Evolutionary conservation across 2,797 vertebrate genomes (phyloP), one percentile per base, ranked within the genome.

Genomic region (Gymnodraco acuticeps): DNA sequence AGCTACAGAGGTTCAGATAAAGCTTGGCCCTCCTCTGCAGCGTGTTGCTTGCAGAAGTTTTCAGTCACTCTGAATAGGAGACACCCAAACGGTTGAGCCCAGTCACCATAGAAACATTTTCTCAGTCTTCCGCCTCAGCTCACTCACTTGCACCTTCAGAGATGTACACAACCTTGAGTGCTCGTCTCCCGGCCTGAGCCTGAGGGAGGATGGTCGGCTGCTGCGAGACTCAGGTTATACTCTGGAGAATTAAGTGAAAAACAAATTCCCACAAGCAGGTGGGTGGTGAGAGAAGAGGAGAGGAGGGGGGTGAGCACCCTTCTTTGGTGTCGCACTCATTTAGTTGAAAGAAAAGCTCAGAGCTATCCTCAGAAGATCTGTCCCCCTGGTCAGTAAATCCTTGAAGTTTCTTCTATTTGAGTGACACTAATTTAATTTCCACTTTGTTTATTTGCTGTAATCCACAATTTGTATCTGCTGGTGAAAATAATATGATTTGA

Each of bases 71-170:
- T 23, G 70, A 61, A 42, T 45, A 52, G 64, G 69, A 87, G 74
- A 70, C 70, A 62, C 74, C 73, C 41, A 16, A 65, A 62, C 19
- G 58, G 65, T 84, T 78, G 78, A 88, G 78, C 64, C 77, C 53
- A 56, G 89, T 93, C 88, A 68, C 89, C 91, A 93, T 92, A 92
- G 91, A 90, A 93, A 94, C 93, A 86, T 89, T 83, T 74, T 83
- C 73, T 87, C 73, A 17, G 78, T 90, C 84, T 90, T 82, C 92
- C 69, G 80, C 82, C 68, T 86, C 82, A 64, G 83, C 89, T 90
- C 90, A 92, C 91, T 88, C 91, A 72, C 83, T 85, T 55, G 19
- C 82, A 81, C 79, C 61, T 56, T 75, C 75, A 85, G 77, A 67
- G 83, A 84, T 42, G 64, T 47, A 77, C 80, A 80, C 66, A 64